Conservation (phyloP, 2,113 vertebrate species). For the Engraulis encrasicolus region DNA sequence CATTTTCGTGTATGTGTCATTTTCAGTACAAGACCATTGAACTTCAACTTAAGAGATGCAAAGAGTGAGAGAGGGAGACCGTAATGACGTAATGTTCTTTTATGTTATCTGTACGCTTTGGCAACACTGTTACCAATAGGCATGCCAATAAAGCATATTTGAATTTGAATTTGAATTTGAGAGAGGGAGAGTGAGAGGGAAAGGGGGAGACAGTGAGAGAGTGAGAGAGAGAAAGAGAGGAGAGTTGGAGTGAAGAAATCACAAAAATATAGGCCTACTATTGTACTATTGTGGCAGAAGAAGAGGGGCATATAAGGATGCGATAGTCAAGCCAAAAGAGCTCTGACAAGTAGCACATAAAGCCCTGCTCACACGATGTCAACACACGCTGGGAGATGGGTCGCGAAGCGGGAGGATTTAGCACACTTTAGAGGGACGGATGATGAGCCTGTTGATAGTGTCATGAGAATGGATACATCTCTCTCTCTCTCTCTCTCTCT, state of each 20-base stretch:
- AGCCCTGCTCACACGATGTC: background rate
- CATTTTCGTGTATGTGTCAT: too few species aligned
- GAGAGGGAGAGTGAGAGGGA: too few species aligned
- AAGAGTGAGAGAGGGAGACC: too few species aligned
- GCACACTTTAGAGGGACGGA: background rate
- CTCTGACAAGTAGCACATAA: background rate
- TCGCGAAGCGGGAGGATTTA: background rate
- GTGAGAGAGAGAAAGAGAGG: conserved; percentile 51
- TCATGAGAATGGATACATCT: background rate
- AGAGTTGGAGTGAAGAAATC: conserved; percentile 48
- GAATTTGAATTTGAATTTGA: too few species aligned
- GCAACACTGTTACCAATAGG: too few species aligned
- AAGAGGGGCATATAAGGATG: background rate
- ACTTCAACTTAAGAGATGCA: too few species aligned
- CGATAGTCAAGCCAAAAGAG: background rate
- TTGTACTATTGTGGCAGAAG: conserved; percentile 28
- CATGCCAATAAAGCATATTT: too few species aligned
- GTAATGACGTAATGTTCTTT: too few species aligned
- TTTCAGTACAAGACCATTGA: too few species aligned
- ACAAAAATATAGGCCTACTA: conserved; percentile 31
- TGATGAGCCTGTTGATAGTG: conserved; percentile 22
- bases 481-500: background rate
- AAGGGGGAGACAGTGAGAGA: too few species aligned
- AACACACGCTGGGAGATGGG: background rate
- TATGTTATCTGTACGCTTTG: too few species aligned